Evolutionary conservation across 1,140 invertebrate genomes (phyloP), one percentile per base, ranked within the genome.

Genomic region (Drosophila pseudoananassae): DNA sequence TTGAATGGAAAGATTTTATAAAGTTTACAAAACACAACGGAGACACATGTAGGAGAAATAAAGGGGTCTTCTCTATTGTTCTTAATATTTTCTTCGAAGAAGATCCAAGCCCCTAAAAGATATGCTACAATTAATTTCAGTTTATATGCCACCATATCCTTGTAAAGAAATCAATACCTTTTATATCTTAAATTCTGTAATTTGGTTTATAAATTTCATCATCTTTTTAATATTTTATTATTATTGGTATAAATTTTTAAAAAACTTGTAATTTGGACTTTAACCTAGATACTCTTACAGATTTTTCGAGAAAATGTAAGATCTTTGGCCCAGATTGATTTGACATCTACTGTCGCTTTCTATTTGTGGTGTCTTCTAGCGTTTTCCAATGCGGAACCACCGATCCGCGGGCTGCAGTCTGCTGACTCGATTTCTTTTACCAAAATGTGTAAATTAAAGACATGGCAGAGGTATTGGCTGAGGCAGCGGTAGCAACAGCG

Each of bases 341-440:
- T 52, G 40, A 29, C 36, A 45, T 53, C 25, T 29, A 53, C 49
- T 50, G 27, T 49, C 36, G 51, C 65, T 45, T 64, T 52, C 74
- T 69, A 51, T 33, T 57, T 56, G 46, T 36, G 33, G 23, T 56
- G 63, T 45, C 33, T 76, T 76, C 72, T 59, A 76, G 76, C 57
- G 56, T 72, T 66, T 81, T 72, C 59, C 50, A 52, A 55, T 46
- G 38, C 27, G 46, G 53, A 71, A 71, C 53, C 72, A 20, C 3
- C 52, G 36, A 68, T 14, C 55, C 43, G 55, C 8, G 47, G 25
- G 55, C 74, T 76, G 73, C 73, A 76, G 40, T 63, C 56, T 33
- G 45, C 33, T 38, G 70, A 79, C 64, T 68, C 68, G 78, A 88
- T 88, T 88, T 88, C 83, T 89, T 88, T 88, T 83, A 66, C 66